Percentiles rank a stretch among this genome's conserved stretches.
These are phyloP conservation scores for Procavia capensis DNA, from an alignment of 2,113 vertebrate species.

Conservation along the genomic window DNA sequence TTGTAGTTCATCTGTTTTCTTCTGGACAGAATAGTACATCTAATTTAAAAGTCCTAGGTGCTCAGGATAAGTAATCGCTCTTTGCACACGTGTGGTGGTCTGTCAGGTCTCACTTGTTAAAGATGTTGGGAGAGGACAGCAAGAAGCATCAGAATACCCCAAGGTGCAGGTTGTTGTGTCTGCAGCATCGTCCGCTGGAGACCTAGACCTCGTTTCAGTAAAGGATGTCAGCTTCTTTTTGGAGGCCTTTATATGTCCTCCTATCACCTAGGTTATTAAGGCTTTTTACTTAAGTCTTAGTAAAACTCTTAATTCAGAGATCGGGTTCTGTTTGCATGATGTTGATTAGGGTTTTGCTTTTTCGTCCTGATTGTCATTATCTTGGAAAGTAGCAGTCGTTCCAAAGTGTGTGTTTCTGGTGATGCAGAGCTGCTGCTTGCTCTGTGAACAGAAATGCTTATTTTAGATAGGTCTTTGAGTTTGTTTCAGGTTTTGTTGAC, in stretches of 20 bases:
- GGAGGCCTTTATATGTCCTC: not conserved
- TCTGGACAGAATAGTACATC: not conserved
- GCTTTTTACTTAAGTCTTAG: not conserved
- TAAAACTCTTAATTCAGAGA: not conserved
- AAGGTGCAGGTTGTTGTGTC: not conserved
- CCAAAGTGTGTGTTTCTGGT: not conserved
- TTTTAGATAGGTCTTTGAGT: not conserved
- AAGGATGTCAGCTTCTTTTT: not conserved
- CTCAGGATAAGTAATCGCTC: not conserved
- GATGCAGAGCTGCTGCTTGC: not conserved
- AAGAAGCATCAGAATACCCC: not conserved
- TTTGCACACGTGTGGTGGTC: not conserved
- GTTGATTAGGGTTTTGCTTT: not conserved
- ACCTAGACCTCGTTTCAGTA: not conserved
- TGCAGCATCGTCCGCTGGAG: not conserved
- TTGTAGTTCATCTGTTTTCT: not conserved
- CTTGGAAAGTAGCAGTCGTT: not conserved
- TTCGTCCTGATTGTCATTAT: not conserved
- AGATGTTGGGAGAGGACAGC: not conserved
- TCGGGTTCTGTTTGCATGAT: not conserved
- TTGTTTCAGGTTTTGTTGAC: not conserved
- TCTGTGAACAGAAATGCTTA: not conserved
- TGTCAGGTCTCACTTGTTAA: slow-evolving; percentile 31
- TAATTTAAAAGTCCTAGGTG: not conserved
- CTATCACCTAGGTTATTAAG: not conserved